These are phyloP conservation scores for Acleris sparsana DNA, from an alignment of 2,888 invertebrate species.

Conservation along the genomic window DNA sequence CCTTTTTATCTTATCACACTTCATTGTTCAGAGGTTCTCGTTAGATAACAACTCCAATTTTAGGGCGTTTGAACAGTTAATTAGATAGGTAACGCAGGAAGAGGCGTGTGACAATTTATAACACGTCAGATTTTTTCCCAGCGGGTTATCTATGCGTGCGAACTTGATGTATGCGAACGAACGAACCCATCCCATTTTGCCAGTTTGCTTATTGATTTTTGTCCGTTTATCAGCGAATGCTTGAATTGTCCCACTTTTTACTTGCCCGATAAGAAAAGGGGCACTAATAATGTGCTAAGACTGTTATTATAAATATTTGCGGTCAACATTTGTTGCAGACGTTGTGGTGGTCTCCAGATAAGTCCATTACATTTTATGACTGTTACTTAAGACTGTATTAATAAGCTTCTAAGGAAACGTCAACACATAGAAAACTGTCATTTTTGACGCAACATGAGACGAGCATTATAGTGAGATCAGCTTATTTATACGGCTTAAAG, in stretches of 20 bases:
- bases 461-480: too few species aligned
- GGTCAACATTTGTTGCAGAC: slow-evolving; percentile 2
- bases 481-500: background rate
- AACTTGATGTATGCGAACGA: slow-evolving; percentile 11
- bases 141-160: slow-evolving; percentile 2
- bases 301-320: slow-evolving; percentile 6
- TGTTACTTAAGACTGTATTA: too few species aligned
- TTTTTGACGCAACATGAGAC: too few species aligned
- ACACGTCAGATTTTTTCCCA: background rate
- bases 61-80: slow-evolving; percentile 2
- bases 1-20: slow-evolving; percentile 27
- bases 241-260: slow-evolving; percentile 24
- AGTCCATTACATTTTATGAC: background rate
- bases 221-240: slow-evolving; percentile 26
- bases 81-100: slow-evolving; percentile 8
- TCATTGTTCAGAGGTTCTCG: slow-evolving; percentile 29
- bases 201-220: slow-evolving; percentile 28
- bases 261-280: slow-evolving; percentile 25
- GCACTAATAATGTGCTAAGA: slow-evolving; percentile 2
- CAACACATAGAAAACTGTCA: too few species aligned
- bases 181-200: slow-evolving; percentile 1
- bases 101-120: background rate
- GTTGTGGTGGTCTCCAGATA: slow-evolving; percentile 1
- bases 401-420: too few species aligned
- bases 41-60: slow-evolving; percentile 21